A percentile compares a stretch with the other conserved stretches of the same genome.
These are phyloP conservation scores for Lydus trimaculatus DNA, from an alignment of 2,888 invertebrate species.

Conservation along the genomic window DNA sequence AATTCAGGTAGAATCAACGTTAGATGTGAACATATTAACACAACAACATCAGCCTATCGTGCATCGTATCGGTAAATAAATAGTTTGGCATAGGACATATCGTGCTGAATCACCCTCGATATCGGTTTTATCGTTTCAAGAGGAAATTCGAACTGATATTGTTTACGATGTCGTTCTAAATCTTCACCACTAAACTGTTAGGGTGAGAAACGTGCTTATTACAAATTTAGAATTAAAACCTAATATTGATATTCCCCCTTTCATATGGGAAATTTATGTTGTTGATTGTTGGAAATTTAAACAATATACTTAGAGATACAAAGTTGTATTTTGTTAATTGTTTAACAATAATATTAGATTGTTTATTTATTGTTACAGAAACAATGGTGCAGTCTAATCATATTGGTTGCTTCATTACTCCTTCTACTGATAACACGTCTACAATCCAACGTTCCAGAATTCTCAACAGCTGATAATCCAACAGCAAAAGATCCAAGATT, in stretches of 20 bases:
- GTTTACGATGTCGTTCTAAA: conserved; percentile 16
- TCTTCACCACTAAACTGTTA: not conserved
- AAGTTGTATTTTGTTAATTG: not conserved
- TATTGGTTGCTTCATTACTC: conserved; percentile 72
- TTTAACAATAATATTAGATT: not conserved
- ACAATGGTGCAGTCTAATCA: conserved; percentile 74
- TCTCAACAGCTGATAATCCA: conserved; percentile 96
- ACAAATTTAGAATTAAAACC: not conserved
- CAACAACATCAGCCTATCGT: conserved; percentile 32
- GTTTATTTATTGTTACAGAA: conserved; percentile 65
- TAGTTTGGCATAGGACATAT: conserved; percentile 4
- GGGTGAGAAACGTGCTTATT: not conserved
- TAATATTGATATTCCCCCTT: not conserved
- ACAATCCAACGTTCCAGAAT: conserved; percentile 79
- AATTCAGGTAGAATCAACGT: too few species aligned
- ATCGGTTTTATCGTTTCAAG: conserved; percentile 31
- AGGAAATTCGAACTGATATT: conserved; percentile 28
- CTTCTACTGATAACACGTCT: conserved; percentile 79
- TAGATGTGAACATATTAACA: too few species aligned
- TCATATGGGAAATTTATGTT: not conserved
- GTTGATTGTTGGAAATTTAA: not conserved
- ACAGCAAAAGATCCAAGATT: conserved; percentile 86
- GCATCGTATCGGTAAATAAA: conserved; percentile 25
- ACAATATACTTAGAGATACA: not conserved
- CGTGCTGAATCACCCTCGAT: conserved; percentile 33